phyloP scores from a whole-genome alignment of 2,888 invertebrate species.

The Lordiphosa andalusiaca region DNA sequence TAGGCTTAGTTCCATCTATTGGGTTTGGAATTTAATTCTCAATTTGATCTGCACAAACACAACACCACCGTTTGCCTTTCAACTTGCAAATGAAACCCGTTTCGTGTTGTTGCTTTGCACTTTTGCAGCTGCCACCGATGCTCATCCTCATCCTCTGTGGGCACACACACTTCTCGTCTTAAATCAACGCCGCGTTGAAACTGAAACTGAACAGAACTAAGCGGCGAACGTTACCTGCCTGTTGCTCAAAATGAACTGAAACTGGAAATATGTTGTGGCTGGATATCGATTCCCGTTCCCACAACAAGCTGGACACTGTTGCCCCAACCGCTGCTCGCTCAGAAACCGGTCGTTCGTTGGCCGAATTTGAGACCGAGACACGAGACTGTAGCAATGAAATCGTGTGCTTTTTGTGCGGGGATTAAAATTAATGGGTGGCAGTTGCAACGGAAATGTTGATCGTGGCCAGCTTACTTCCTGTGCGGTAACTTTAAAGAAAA shows the following conservation, averaged over 20 bases:
- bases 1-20: too few species aligned
- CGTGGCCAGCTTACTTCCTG: constrained; percentile 43
- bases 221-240: constrained; percentile 56
- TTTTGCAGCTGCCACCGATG: constrained; percentile 67
- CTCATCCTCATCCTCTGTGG: constrained; percentile 41
- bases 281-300: constrained; percentile 67
- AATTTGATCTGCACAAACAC: constrained; percentile 24
- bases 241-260: constrained; percentile 73
- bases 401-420: constrained; percentile 35
- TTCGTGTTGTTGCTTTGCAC: constrained; percentile 50
- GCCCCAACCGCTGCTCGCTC: not conserved
- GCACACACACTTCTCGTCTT: constrained; percentile 41
- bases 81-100: constrained; percentile 60
- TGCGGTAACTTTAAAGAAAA: constrained; percentile 31
- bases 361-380: constrained; percentile 52
- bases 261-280: constrained; percentile 65
- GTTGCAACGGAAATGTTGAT: constrained; percentile 41
- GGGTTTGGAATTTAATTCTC: constrained; percentile 1
- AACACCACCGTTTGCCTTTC: constrained; percentile 27
- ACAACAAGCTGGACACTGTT: constrained; percentile 45
- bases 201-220: constrained; percentile 51
- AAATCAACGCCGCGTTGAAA: constrained; percentile 43
- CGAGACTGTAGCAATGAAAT: constrained; percentile 57
- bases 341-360: constrained; percentile 53
- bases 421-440: constrained; percentile 58